These are phyloP conservation scores for Rhopilema esculentum DNA, from an alignment of 30 jellyfish, hydroid and myxozoan genomes.

Conservation along the genomic window DNA sequence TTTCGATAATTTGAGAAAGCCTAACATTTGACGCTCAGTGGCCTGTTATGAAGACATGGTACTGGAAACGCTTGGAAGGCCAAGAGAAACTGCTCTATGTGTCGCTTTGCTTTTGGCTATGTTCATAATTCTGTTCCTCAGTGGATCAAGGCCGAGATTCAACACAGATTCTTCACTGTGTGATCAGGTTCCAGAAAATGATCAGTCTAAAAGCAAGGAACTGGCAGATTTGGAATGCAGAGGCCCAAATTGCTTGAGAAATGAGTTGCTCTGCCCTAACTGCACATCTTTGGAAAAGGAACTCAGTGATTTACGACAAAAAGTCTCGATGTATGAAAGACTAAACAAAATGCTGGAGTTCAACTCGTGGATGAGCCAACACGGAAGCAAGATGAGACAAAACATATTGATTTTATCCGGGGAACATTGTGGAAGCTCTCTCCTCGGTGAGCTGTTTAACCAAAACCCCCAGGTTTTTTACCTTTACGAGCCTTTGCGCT, in stretches of 20 bases:
- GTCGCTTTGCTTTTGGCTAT: conserved; percentile 81
- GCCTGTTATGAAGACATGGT: conserved; percentile 46
- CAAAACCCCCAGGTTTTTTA: conserved; percentile 98
- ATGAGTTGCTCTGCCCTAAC: conserved; percentile 60
- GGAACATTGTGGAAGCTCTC: conserved; percentile 98
- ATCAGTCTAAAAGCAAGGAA: conserved; percentile 23
- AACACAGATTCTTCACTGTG: conserved; percentile 45
- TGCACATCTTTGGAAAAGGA: conserved; percentile 79
- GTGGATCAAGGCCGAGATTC: conserved; percentile 75
- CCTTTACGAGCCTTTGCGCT: conserved; percentile 92
- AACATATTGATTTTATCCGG: conserved; percentile 93
- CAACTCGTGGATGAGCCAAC: conserved; percentile 99
- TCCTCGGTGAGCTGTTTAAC: conserved; percentile 95
- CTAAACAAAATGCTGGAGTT: conserved; percentile 92
- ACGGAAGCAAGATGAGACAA: conserved; percentile 98
- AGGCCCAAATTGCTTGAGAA: conserved; percentile 64
- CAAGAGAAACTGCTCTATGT: conserved; percentile 90
- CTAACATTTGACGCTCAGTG: not conserved
- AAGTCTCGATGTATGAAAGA: conserved; percentile 98
- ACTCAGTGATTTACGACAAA: conserved; percentile 92
- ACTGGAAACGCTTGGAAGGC: conserved; percentile 62
- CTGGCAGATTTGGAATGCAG: conserved; percentile 23
- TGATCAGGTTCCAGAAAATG: conserved; percentile 4
- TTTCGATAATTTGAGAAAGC: not conserved
- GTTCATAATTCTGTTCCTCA: conserved; percentile 72